Conservation (phyloP, 1,140 invertebrate genomes). For the Lucilia sericata region DNA sequence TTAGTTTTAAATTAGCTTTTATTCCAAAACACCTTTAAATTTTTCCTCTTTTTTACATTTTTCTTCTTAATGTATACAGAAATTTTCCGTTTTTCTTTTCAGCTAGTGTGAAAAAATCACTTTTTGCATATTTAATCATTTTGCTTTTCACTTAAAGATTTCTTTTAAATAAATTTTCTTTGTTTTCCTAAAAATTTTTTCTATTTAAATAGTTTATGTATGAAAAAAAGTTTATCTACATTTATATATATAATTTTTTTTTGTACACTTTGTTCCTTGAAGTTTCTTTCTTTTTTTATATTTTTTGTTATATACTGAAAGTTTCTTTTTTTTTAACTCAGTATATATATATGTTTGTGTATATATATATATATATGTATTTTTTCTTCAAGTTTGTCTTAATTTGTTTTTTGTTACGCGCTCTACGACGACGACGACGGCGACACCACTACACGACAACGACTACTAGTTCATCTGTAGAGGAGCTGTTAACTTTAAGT, state of each 20-base stretch:
- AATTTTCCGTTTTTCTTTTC: not conserved
- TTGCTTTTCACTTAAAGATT: not conserved
- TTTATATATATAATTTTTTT: not conserved
- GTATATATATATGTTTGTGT: not conserved
- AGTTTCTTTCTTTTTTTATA: constrained; percentile 11
- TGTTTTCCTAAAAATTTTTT: not conserved
- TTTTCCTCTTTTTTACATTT: not conserved
- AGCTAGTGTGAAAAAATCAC: too few relatives aligned
- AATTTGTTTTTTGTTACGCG: constrained; percentile 50
- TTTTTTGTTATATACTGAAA: constrained; percentile 19
- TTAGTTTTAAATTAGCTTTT: not conserved
- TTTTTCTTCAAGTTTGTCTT: not conserved
- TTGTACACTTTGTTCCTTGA: constrained; percentile 29
- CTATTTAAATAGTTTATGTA: not conserved
- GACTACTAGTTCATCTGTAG: constrained; percentile 51
- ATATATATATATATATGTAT: not conserved
- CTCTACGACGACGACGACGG: constrained; percentile 51
- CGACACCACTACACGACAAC: constrained; percentile 67
- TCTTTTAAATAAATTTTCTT: constrained; percentile 18
- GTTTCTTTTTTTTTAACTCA: constrained; percentile 24
- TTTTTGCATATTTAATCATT: not conserved
- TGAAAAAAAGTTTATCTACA: not conserved
- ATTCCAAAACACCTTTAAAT: not conserved
- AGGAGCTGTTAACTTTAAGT: constrained; percentile 44
- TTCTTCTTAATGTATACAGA: constrained; percentile 16